These are phyloP conservation scores for Melikaiella ostensackeni DNA, from an alignment of 2,888 invertebrate species.

Conservation along the genomic window DNA sequence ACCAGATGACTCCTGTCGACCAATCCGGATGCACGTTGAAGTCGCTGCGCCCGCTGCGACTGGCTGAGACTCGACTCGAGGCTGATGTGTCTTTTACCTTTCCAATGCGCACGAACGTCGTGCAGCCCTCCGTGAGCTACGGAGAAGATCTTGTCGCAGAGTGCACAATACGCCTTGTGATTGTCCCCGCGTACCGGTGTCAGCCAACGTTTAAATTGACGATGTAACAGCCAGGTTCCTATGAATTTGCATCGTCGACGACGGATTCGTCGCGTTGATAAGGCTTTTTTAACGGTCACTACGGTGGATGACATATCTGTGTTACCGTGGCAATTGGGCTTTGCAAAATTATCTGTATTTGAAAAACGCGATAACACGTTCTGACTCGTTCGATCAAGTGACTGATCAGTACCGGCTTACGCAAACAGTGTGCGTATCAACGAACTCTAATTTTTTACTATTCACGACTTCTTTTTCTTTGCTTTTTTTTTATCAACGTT, in stretches of 20 bases:
- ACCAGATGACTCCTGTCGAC: slow-evolving; percentile 53
- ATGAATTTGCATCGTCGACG: slow-evolving; percentile 71
- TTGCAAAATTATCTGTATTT: not conserved
- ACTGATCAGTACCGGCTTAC: not conserved
- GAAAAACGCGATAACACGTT: slow-evolving; percentile 1
- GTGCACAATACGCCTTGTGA: slow-evolving; percentile 68
- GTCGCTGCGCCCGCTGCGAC: slow-evolving; percentile 20
- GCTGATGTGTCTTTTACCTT: slow-evolving; percentile 69
- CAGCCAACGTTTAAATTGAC: slow-evolving; percentile 67
- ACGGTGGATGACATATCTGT: slow-evolving; percentile 18
- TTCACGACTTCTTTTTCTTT: not conserved
- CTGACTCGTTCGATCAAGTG: not conserved
- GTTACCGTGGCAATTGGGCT: slow-evolving; percentile 21
- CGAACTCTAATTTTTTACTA: not conserved
- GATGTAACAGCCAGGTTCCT: slow-evolving; percentile 62
- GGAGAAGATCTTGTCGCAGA: slow-evolving; percentile 70
- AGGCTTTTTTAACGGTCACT: slow-evolving; percentile 19
- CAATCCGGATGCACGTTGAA: slow-evolving; percentile 53
- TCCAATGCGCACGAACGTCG: slow-evolving; percentile 70
- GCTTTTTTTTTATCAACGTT: not conserved
- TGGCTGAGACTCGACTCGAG: slow-evolving; percentile 58
- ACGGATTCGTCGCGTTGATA: slow-evolving; percentile 48
- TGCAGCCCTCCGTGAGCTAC: slow-evolving; percentile 69
- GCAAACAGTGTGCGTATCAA: not conserved
- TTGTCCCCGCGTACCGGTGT: slow-evolving; percentile 65